These are phyloP conservation scores for Nylanderia fulva DNA, from an alignment of 1,140 invertebrate species.

Conservation along the genomic window DNA sequence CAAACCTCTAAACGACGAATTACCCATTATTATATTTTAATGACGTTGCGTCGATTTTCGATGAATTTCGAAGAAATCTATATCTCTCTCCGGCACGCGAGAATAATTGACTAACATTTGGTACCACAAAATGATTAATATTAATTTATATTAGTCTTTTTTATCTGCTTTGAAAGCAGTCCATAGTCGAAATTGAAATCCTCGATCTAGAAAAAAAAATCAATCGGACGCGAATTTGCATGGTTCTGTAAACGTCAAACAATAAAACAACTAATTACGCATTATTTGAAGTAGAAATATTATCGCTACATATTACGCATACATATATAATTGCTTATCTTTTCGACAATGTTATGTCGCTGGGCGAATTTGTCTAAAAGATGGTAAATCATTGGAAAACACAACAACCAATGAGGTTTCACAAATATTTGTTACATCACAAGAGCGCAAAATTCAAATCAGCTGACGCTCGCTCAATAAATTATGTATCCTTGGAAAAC, in stretches of 20 bases:
- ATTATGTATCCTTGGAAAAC: too few relatives aligned
- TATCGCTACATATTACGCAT: too few relatives aligned
- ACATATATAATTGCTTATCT: too few relatives aligned
- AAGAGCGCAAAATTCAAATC: too few relatives aligned
- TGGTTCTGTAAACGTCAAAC: not conserved
- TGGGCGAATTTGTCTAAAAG: not conserved
- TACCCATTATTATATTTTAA: conserved; percentile 37
- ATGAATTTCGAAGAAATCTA: not conserved
- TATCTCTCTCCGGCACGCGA: not conserved
- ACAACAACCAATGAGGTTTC: too few relatives aligned
- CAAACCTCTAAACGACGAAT: conserved; percentile 35
- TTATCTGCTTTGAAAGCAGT: not conserved
- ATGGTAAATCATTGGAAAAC: too few relatives aligned
- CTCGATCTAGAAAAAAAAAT: not conserved
- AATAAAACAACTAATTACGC: not conserved
- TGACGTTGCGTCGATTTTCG: not conserved
- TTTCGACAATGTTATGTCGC: not conserved
- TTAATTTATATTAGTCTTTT: conserved; percentile 8
- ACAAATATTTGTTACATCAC: too few relatives aligned
- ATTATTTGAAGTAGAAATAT: too few relatives aligned
- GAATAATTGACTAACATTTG: not conserved
- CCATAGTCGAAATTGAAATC: not conserved
- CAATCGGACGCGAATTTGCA: not conserved
- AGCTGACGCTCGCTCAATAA: too few relatives aligned
- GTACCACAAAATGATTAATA: not conserved